phyloP scores from a whole-genome alignment of 2,113 vertebrate species.

The Solea senegalensis region DNA sequence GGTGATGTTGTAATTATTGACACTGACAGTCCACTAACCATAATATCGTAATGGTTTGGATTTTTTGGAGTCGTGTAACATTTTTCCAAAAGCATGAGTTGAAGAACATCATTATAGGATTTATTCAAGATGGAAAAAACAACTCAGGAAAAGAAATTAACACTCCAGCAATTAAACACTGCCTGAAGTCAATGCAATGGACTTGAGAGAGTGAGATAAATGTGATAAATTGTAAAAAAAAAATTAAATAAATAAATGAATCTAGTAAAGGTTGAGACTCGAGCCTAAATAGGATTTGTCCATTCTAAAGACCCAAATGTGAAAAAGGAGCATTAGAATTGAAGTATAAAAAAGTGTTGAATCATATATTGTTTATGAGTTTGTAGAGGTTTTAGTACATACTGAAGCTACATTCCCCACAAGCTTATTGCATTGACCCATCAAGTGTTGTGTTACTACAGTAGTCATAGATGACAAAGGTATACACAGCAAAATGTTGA shows the following conservation, averaged over 20 bases:
- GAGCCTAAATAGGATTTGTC: no score
- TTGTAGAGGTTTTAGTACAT: neutral
- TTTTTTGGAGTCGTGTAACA: constrained; percentile 1
- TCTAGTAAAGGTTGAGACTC: no score
- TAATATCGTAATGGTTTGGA: neutral
- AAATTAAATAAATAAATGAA: no score
- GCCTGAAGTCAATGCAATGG: constrained; percentile 3
- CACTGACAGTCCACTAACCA: neutral
- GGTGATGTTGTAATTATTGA: neutral
- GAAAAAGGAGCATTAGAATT: no score
- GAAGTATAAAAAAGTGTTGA: no score
- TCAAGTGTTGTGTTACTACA: neutral
- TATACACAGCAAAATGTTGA: neutral
- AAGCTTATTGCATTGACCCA: no score
- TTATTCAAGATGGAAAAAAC: constrained; percentile 5
- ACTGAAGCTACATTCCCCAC: neutral
- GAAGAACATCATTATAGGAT: constrained; percentile 1
- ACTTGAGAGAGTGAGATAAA: neutral
- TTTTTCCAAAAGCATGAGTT: neutral
- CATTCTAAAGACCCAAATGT: no score
- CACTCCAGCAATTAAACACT: neutral
- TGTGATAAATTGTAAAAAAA: neutral
- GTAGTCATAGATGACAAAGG: neutral
- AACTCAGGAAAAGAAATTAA: neutral
- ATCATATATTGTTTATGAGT: neutral